phyloP scores from a whole-genome alignment of 2,888 invertebrate species.

The Dusona sp. region DNA sequence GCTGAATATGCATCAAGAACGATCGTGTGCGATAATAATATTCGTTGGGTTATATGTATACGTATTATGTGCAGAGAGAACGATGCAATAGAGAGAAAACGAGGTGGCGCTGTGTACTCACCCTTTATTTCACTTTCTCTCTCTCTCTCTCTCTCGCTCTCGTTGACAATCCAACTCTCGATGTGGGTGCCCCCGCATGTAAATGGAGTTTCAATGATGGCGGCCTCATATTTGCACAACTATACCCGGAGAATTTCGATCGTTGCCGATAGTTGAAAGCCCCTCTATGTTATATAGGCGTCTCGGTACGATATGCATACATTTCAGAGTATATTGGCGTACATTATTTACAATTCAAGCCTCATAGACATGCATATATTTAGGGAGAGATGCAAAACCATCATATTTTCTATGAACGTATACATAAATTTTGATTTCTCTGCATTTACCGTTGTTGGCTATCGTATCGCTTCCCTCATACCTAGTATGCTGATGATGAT shows the following conservation, averaged over 20 bases:
- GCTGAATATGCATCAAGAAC: constrained; percentile 69
- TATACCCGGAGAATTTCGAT: constrained; percentile 63
- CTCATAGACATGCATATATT: constrained; percentile 1
- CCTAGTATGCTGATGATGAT: neutral
- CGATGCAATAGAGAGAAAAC: constrained; percentile 42
- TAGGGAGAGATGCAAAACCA: constrained; percentile 4
- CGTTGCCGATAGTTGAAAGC: constrained; percentile 60
- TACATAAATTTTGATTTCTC: constrained; percentile 35
- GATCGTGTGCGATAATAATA: constrained; percentile 67
- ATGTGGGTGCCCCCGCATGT: constrained; percentile 65
- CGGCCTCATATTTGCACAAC: constrained; percentile 68
- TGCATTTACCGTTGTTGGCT: constrained; percentile 53
- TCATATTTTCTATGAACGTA: constrained; percentile 15
- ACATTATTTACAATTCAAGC: neutral
- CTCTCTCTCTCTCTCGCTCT: constrained; percentile 26
- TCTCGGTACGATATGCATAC: constrained; percentile 11
- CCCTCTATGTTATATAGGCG: constrained; percentile 21
- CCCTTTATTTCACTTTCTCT: neutral
- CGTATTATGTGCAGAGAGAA: constrained; percentile 26
- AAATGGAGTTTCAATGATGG: constrained; percentile 70
- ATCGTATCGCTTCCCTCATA: constrained; percentile 27
- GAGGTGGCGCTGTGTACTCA: constrained; percentile 31
- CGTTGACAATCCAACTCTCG: constrained; percentile 18
- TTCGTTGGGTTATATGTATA: constrained; percentile 51
- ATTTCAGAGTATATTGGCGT: constrained; percentile 21